A percentile compares a stretch with the other conserved stretches of the same genome.
These are phyloP conservation scores for Tachina grossa DNA, from an alignment of 2,888 invertebrate genomes.

Conservation along the genomic window DNA sequence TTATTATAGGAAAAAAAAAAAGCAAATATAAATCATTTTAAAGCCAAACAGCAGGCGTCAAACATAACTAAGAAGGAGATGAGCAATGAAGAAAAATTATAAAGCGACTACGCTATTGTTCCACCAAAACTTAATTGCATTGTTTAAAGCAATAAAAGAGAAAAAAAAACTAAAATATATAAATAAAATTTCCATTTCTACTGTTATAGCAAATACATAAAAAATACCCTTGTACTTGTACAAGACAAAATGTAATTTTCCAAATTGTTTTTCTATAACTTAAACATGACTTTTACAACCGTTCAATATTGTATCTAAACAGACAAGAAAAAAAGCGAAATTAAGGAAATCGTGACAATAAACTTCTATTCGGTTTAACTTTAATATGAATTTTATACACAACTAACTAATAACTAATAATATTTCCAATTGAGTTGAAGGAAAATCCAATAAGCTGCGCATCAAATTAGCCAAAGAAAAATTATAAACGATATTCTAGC, in stretches of 20 bases:
- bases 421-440: conserved; percentile 1
- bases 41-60: conserved; percentile 56
- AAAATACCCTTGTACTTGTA: background rate
- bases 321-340: conserved; percentile 21
- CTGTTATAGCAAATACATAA: background rate
- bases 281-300: conserved; percentile 42
- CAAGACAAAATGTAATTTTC: conserved; percentile 22
- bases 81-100: conserved; percentile 26
- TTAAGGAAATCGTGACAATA: conserved; percentile 67
- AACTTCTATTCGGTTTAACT: conserved; percentile 52
- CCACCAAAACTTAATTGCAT: conserved; percentile 48
- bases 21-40: conserved; percentile 36
- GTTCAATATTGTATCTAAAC: conserved; percentile 27
- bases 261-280: conserved; percentile 19
- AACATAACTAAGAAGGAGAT: conserved; percentile 30
- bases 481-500: conserved; percentile 17
- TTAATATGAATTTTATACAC: conserved; percentile 40
- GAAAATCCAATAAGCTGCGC: conserved; percentile 56
- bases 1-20: background rate
- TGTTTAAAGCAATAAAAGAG: background rate
- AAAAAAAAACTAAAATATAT: background rate
- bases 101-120: conserved; percentile 25
- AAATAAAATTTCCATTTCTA: background rate
- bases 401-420: background rate
- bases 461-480: conserved; percentile 58